Evolutionary conservation across 2,888 invertebrate species (phyloP), one percentile per base, ranked within the genome.

Genomic region (Brachyptera putata): DNA sequence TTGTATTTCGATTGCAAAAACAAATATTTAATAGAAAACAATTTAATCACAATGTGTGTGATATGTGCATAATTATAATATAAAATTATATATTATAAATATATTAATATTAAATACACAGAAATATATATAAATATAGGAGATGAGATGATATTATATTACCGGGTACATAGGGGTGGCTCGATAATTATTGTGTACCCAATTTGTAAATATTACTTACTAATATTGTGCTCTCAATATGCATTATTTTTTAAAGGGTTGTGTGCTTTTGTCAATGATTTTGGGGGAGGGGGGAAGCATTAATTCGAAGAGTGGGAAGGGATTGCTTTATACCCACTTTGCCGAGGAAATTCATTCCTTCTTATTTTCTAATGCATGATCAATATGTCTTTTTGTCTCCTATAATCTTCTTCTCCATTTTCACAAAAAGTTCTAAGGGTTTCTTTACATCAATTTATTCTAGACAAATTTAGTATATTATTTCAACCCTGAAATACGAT

Each of bases 101-200:
- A 61, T 53, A 58, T 37, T 48, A 60, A 57, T 56, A 61, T 57
- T 60, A 64, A 62, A 64, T 61, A 64, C n/a, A n/a, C 59, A 62
- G 56, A 62, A 57, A 61, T 48, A 62, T 53, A 64, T 64, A 64
- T 64, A 57, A 61, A n/a, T n/a, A n/a, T 60, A 58, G 61, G 55
- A 59, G 58, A 60, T 63, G 50, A 60, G 37, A 56, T 60, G 48
- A 53, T 55, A 57, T 60, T 39, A 41, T 39, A 50, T 49, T 46
- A 26, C 24, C 26, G 39, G 39, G 34, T 48, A 26, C 49, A 37
- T 41, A 55, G 43, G 25, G 26, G 53, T 34, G 39, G 37, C 34
- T 53, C 34, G 26, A 61, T 64, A 60, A 59, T 57, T 60, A 63
- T 50, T 56, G 39, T 30, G 53, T 61, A 46, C 59, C 57, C 57